Evolutionary conservation across 2,888 invertebrate species (phyloP), one percentile per base, ranked within the genome.

Genomic region (Trachelus tabidus): DNA sequence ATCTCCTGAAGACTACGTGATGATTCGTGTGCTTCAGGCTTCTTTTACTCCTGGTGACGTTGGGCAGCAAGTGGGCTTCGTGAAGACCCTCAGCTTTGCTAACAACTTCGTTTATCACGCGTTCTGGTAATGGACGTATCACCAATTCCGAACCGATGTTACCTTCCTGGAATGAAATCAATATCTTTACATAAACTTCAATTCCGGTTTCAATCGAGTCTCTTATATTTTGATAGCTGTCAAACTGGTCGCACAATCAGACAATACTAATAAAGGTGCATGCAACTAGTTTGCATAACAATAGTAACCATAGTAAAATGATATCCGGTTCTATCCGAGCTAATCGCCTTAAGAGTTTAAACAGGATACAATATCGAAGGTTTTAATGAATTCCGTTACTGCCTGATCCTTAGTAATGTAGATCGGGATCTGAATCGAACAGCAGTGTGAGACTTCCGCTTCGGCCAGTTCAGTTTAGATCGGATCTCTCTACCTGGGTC

Each of bases 81-180:
- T 87, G 86, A 78, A 91, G 83, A 76, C 82, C 84, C 81, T 87
- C 80, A 76, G 81, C 79, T 80, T 87, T 89, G 56, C 82, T 86
- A 80, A 91, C 87, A 79, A 91, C 79, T 79, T 90, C 89, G 74
- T 88, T 85, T 33, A 90, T 83, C 87, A 97, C 93, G 81, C 96
- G 94, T 85, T 95, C 93, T 74, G 98, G 97, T 82, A 98, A 93
- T 81, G 98, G 97, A 86, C 96, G 94, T 90, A 98, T 97, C 85
- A 98, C 96, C 89, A 97, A 92, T 87, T 97, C 96, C 91, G 96
- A 95, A 82, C 98, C 98, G 84, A 98, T 97, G 86, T 97, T 97
- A 85, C 98, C 98, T 92, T 98, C 97, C 98, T 98, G 93, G 81
- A 84, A 82, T 73, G 23, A 31, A 75, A 77, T 68, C 12, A 75